Percentiles rank a stretch among this genome's conserved stretches.
Evolutionary conservation across 2,888 invertebrate species (phyloP).

Genomic region (Oscheius onirici): DNA sequence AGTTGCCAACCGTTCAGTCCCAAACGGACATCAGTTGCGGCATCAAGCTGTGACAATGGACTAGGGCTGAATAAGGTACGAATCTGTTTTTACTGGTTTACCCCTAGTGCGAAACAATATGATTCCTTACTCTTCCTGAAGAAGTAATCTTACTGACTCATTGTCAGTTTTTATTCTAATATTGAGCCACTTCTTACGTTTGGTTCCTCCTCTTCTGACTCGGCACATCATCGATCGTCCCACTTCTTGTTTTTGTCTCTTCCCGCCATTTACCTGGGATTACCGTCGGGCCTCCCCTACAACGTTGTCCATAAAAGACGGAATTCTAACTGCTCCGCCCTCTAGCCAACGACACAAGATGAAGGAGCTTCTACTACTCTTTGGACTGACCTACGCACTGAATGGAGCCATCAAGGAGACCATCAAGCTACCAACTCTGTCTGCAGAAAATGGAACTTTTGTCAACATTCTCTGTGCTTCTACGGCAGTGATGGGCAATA

Average conservation of each 20-base stretch:
- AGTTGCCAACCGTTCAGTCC: too few species aligned
- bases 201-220: too few species aligned
- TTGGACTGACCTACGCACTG: background rate
- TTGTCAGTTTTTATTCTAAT: too few species aligned
- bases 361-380: conserved; percentile 2
- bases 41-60: too few species aligned
- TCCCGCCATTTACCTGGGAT: background rate
- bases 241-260: background rate
- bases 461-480: conserved; percentile 22
- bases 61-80: too few species aligned
- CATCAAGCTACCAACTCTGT: background rate
- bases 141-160: too few species aligned
- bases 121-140: too few species aligned
- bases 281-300: background rate
- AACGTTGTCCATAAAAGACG: background rate
- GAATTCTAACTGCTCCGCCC: background rate
- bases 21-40: too few species aligned
- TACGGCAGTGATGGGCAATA: background rate
- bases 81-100: too few species aligned
- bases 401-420: conserved; percentile 20
- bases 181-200: too few species aligned
- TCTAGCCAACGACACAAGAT: background rate
- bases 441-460: background rate
- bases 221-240: too few species aligned
- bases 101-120: too few species aligned